These are phyloP conservation scores for Parazoanthus darwini DNA, from an alignment of 92 coral and sea anemone genomes.

Conservation along the genomic window DNA sequence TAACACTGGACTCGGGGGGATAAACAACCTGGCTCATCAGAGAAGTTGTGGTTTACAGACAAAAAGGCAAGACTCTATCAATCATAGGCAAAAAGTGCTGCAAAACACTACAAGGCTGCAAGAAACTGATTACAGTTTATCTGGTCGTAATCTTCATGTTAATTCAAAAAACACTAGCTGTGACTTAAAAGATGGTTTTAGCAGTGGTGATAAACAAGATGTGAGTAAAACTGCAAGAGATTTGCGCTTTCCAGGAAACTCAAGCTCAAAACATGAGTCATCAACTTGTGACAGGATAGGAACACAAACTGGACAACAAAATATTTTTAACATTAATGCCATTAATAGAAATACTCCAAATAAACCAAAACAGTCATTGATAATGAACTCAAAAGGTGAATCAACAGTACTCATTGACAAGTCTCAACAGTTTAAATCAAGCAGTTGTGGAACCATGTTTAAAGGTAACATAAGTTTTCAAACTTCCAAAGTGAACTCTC, in stretches of 20 bases:
- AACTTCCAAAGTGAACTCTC: slow-evolving; percentile 1
- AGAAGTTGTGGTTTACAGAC: slow-evolving; percentile 8
- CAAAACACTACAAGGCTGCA: background rate
- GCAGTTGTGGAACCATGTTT: background rate
- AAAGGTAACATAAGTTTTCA: background rate
- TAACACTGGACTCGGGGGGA: background rate
- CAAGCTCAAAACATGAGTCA: background rate
- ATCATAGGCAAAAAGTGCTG: background rate
- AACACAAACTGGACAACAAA: background rate
- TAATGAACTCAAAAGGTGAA: background rate
- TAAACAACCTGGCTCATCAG: background rate
- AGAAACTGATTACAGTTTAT: background rate
- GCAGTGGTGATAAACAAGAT: background rate
- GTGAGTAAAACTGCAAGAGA: background rate
- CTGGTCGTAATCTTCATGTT: background rate
- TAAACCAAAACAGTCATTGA: background rate
- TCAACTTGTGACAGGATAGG: background rate
- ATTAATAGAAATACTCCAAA: slow-evolving; percentile 3
- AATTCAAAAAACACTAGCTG: background rate
- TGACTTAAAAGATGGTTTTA: background rate
- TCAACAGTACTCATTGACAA: background rate
- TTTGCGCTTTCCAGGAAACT: background rate
- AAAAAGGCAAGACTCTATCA: background rate
- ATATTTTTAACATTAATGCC: background rate
- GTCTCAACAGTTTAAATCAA: background rate